Evolutionary conservation across 1,140 invertebrate genomes (phyloP).

Genomic region (Pogonomyrmex barbatus): DNA sequence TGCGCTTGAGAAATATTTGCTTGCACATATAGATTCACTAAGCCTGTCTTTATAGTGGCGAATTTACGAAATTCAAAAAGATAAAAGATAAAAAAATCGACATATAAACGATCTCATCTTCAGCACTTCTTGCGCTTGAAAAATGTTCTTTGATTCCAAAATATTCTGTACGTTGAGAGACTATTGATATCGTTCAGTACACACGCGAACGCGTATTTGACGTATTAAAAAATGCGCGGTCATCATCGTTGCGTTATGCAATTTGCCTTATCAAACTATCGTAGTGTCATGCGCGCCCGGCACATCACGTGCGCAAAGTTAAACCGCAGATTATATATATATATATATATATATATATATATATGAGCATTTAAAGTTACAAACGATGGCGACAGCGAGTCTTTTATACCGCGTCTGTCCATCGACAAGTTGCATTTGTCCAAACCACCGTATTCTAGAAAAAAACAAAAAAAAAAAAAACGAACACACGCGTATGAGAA

Average conservation of each 20-base stretch:
- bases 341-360: no score
- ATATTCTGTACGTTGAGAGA: not conserved
- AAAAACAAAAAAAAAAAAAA: not conserved
- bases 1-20: no score
- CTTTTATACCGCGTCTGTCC: not conserved
- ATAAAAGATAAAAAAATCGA: not conserved
- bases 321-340: slow-evolving; percentile 18
- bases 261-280: slow-evolving; percentile 43
- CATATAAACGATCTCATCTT: not conserved
- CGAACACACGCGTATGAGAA: not conserved
- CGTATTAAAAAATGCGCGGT: slow-evolving; percentile 31
- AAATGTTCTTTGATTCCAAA: not conserved
- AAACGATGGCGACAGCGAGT: not conserved
- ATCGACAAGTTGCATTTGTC: not conserved
- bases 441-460: not conserved
- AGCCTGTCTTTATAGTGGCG: no score
- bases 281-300: not conserved
- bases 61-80: not conserved
- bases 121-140: not conserved
- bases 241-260: slow-evolving; percentile 41
- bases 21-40: no score
- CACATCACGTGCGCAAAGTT: not conserved
- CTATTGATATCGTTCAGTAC: not conserved
- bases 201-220: not conserved
- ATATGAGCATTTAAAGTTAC: not conserved